phyloP scores from a whole-genome alignment of 1,140 invertebrate species.

The Helicorthomorpha holstii region DNA sequence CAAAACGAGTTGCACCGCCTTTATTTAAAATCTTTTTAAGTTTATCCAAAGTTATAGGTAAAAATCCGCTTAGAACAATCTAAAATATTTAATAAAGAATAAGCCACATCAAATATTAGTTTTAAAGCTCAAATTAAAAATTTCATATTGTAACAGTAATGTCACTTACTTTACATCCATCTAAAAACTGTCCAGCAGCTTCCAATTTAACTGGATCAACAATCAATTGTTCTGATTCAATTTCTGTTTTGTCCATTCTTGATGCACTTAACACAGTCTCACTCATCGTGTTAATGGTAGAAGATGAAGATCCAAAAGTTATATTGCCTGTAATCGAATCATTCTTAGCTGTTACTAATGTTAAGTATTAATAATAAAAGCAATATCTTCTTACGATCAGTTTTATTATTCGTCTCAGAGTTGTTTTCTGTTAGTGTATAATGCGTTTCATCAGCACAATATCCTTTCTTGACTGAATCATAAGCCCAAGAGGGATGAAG shows the following conservation, averaged over 20 bases:
- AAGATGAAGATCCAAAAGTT: constrained; percentile 7
- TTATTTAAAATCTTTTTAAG: constrained; percentile 55
- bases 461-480: constrained; percentile 52
- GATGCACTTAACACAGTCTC: too few species aligned
- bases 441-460: constrained; percentile 25
- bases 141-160: not conserved
- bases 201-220: constrained; percentile 14
- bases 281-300: not conserved
- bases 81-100: not conserved
- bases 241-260: too few species aligned
- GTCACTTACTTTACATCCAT: constrained; percentile 51
- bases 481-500: constrained; percentile 55
- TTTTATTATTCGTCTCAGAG: not conserved
- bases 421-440: not conserved
- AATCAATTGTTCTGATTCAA: not conserved
- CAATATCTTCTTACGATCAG: not conserved
- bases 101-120: not conserved
- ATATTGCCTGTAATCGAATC: constrained; percentile 9
- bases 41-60: constrained; percentile 44
- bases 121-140: not conserved
- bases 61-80: constrained; percentile 41
- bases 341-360: not conserved
- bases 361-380: not conserved
- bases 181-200: constrained; percentile 54
- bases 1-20: constrained; percentile 60